Conservation (phyloP, 2,113 vertebrate genomes). For the Python bivittatus region DNA sequence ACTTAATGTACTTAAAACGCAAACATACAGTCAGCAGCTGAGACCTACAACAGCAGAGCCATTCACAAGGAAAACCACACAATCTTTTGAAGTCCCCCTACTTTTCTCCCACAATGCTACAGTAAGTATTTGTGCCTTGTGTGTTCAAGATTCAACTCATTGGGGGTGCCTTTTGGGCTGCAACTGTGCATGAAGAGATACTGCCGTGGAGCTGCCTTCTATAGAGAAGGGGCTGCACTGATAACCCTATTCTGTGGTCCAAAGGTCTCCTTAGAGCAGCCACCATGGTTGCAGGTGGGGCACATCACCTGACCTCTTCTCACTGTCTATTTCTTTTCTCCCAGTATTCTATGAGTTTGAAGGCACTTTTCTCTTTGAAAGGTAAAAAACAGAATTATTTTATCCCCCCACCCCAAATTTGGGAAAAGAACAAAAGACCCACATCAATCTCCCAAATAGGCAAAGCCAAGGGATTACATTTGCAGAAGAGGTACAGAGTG, state of each 20-base stretch:
- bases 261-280: not conserved
- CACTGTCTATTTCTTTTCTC: not conserved
- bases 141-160: not conserved
- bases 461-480: not conserved
- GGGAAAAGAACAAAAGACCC: not conserved
- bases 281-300: not conserved
- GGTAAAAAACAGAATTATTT: not conserved
- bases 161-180: not conserved
- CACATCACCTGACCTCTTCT: not conserved
- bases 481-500: not conserved
- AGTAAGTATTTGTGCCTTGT: not conserved
- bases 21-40: not conserved
- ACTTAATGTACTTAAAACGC: not conserved
- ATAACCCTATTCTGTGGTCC: not conserved
- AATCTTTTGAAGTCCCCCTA: not conserved
- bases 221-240: not conserved
- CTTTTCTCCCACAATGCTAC: not conserved
- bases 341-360: not conserved
- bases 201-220: not conserved
- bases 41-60: not conserved
- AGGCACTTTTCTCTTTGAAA: not conserved
- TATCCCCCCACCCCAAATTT: not conserved
- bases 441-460: not conserved
- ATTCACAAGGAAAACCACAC: not conserved
- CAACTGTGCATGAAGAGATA: not conserved